Evolutionary conservation across 2,113 vertebrate genomes (phyloP).

Genomic region (Rhizomys pruinosus): DNA sequence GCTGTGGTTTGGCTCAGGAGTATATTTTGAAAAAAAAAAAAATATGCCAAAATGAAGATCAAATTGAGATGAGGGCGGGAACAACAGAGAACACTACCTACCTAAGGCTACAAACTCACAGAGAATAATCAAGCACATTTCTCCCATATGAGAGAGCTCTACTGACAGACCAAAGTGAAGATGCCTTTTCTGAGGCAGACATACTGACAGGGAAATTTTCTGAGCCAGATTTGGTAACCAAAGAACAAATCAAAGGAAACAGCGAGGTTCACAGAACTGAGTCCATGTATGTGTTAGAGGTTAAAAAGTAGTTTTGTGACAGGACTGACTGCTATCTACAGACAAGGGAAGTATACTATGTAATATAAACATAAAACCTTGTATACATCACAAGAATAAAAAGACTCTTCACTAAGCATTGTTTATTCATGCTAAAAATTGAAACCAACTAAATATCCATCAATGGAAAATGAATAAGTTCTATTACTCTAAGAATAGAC

Average conservation of each 20-base stretch:
- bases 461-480: conserved; percentile 24
- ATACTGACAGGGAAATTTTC: conserved; percentile 31
- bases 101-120: background rate
- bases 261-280: conserved; percentile 15
- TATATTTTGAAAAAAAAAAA: too few relatives aligned
- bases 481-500: conserved; percentile 13
- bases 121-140: background rate
- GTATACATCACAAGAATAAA: background rate
- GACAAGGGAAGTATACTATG: background rate
- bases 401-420: conserved; percentile 21
- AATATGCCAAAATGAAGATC: background rate
- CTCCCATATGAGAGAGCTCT: background rate
- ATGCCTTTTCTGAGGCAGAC: background rate
- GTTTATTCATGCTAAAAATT: conserved; percentile 5
- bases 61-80: background rate
- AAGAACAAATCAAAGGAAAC: conserved; percentile 15
- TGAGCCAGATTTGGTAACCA: background rate
- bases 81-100: background rate
- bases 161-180: conserved; percentile 31
- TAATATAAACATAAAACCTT: conserved; percentile 21
- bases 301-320: background rate
- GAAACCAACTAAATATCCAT: conserved; percentile 6
- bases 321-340: background rate
- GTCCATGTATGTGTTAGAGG: background rate
- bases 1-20: too few relatives aligned